phyloP scores from a whole-genome alignment of 1,140 invertebrate genomes.

The Andricus grossulariae region DNA sequence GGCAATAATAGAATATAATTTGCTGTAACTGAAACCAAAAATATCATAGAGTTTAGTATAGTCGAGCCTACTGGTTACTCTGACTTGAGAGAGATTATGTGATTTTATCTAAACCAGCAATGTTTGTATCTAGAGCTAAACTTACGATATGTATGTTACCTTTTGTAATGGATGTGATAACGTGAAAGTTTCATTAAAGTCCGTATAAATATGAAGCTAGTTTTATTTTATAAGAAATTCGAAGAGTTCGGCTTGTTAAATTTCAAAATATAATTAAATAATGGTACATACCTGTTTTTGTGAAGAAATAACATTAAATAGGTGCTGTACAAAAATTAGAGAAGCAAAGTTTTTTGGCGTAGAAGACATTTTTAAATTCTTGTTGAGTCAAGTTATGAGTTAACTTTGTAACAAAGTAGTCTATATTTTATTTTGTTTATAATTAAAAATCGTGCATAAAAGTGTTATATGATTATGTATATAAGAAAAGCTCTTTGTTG shows the following conservation, averaged over 20 bases:
- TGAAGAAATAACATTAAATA: no score
- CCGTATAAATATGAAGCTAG: not conserved
- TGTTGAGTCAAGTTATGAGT: no score
- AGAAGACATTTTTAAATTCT: no score
- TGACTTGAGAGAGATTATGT: constrained; percentile 22
- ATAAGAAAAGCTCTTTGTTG: no score
- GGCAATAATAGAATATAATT: not conserved
- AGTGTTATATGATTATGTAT: no score
- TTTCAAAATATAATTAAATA: not conserved
- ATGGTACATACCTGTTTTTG: no score
- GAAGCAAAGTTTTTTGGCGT: no score
- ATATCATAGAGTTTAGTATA: constrained; percentile 22
- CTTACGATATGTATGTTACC: not conserved
- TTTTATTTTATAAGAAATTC: not conserved
- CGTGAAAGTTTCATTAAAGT: constrained; percentile 2
- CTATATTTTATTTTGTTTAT: no score
- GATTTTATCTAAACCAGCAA: constrained; percentile 12
- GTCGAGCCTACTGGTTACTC: constrained; percentile 8
- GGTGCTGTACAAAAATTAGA: no score
- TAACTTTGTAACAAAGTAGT: no score
- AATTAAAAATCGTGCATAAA: no score
- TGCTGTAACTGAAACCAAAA: constrained; percentile 6
- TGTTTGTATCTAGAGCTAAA: constrained; percentile 1
- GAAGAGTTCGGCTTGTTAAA: not conserved
- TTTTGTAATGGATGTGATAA: constrained; percentile 25